Conservation (phyloP, 2,113 vertebrate genomes). For the Pogonocichla stellata region DNA sequence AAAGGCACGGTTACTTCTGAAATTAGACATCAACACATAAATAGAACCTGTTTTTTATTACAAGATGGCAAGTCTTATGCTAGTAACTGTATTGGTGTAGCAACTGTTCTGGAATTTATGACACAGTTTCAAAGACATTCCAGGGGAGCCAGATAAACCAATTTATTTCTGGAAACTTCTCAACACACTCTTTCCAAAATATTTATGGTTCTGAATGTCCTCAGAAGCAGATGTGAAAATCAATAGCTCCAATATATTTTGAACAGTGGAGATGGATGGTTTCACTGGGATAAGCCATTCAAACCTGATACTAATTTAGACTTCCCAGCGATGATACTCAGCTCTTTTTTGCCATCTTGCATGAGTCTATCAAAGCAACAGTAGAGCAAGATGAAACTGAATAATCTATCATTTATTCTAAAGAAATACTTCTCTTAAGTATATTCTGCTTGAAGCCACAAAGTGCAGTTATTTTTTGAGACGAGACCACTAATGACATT, state of each 20-base stretch:
- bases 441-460: neutral
- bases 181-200: neutral
- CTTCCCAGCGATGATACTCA: neutral
- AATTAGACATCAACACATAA: neutral
- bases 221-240: slow-evolving; percentile 10
- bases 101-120: neutral
- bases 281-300: neutral
- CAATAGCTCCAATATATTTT: neutral
- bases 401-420: neutral
- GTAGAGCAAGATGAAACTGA: neutral
- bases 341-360: neutral
- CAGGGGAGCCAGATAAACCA: neutral
- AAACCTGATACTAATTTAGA: neutral
- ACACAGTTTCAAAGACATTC: neutral
- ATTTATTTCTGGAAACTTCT: neutral
- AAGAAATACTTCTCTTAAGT: neutral
- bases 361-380: neutral
- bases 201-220: neutral
- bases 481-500: neutral
- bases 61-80: neutral
- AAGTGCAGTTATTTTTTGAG: neutral
- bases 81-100: neutral
- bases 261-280: neutral
- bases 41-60: neutral
- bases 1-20: neutral